Base-by-base conservation (phyloP, 2,797 vertebrate genomes). In the Sternotherus odoratus region DNA sequence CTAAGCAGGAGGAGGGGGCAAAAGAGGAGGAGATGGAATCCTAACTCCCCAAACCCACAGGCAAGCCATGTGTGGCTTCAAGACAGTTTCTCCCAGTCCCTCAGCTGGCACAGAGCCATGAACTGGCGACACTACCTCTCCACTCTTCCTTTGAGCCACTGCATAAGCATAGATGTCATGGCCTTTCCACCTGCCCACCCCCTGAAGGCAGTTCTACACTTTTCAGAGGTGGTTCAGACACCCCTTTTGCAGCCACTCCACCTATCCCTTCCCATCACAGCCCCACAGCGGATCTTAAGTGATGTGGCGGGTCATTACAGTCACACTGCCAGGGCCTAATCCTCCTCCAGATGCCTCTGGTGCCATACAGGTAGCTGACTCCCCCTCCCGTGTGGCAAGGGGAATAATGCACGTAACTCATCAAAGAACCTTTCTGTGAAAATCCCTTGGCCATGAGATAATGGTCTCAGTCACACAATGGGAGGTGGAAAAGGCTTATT, bases 21-120 rank as follows among this genome's bases (percentile, higher is more conserved):
- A 88, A 16, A 8, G 89, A 79, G 16, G 2, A 85, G 8, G 36
- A 91, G 88, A 26, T 30, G 8, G 28, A 74, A 77, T 54, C 85
- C 48, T 36, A 96, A 85, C n/a, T 81, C 74, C 48, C 86, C 17
- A 30, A 66, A 46, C 23, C 63, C 21, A 82, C 77, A 95, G 79
- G 24, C 53, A 79, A 81, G 50, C 54, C 66, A 92, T 26, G 43
- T 17, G 16, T 3, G 53, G 54, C 63, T 36, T n/a, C 75, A 82
- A 23, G 43, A 80, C 6, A 86, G 8, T 54, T 21, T 86, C 30
- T 24, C 91, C 5, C 2, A 77, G 39, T 2, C 81, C 46, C 28
- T 94, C 75, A 63, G 49, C 80, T 82, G 82, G 56, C 17, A 26
- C 21, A n/a, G 79, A 39, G 24, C 49, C 53, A 86, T 6, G 26